phyloP scores from a whole-genome alignment of 2,113 vertebrate genomes.

The Thomomys bottae region DNA sequence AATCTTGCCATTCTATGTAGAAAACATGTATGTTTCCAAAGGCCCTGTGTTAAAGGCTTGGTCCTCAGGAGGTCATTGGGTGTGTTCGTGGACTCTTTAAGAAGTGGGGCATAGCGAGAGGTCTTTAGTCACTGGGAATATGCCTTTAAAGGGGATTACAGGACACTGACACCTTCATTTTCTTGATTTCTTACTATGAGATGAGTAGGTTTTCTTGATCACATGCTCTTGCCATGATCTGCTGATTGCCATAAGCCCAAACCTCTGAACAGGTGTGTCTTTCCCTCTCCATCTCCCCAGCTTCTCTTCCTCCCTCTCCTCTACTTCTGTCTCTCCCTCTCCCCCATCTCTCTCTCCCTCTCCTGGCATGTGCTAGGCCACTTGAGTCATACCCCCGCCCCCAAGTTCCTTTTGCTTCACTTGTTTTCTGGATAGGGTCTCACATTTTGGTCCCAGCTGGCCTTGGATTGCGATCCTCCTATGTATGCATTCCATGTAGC shows the following conservation, averaged over 20 bases:
- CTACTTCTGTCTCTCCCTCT: no score
- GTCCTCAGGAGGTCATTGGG: not conserved
- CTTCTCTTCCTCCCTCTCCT: no score
- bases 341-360: no score
- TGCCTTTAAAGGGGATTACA: not conserved
- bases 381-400: no score
- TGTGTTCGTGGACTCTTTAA: not conserved
- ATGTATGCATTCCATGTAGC: no score
- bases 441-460: no score
- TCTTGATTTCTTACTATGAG: not conserved
- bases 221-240: not conserved
- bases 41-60: not conserved
- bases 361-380: no score
- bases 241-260: not conserved
- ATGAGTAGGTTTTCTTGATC: not conserved
- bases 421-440: no score
- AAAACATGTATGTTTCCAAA: not conserved
- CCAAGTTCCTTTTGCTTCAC: no score
- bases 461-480: no score
- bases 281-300: no score
- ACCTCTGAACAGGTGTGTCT: no score
- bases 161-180: not conserved
- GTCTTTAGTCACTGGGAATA: not conserved
- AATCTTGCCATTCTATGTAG: not conserved
- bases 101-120: not conserved